Evolutionary conservation across 2,797 vertebrate genomes (phyloP).

Genomic region (Propithecus perrieri): DNA sequence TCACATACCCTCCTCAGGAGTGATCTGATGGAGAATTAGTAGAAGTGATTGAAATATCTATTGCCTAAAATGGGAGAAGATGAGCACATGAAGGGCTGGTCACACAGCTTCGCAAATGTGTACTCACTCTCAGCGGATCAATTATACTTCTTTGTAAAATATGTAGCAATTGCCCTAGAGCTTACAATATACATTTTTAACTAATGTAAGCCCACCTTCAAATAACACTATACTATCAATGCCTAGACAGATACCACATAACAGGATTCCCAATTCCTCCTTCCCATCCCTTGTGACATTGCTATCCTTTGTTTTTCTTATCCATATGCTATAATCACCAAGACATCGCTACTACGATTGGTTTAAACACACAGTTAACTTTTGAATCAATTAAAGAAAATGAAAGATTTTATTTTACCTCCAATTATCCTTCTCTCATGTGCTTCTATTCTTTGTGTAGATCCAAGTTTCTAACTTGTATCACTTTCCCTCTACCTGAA

Average conservation of each 20-base stretch:
- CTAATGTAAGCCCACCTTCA: neutral
- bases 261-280: neutral
- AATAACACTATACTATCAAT: neutral
- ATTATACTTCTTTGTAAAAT: neutral
- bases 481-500: slow-evolving; percentile 20
- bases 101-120: neutral
- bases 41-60: neutral
- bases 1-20: neutral
- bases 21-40: neutral
- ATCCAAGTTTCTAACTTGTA: neutral
- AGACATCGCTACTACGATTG: neutral
- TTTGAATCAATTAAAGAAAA: neutral
- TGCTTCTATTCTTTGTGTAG: neutral
- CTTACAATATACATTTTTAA: neutral
- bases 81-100: neutral
- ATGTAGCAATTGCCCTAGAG: neutral
- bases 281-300: neutral
- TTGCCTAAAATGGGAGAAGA: neutral
- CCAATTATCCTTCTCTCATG: neutral
- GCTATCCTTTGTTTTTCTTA: neutral
- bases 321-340: neutral
- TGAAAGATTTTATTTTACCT: neutral
- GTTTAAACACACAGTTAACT: slow-evolving; percentile 30
- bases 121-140: neutral
- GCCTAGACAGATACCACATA: accelerated